These are phyloP conservation scores for Paramormyrops hopkinsi DNA, from an alignment of 2,797 vertebrate genomes.

Conservation along the genomic window DNA sequence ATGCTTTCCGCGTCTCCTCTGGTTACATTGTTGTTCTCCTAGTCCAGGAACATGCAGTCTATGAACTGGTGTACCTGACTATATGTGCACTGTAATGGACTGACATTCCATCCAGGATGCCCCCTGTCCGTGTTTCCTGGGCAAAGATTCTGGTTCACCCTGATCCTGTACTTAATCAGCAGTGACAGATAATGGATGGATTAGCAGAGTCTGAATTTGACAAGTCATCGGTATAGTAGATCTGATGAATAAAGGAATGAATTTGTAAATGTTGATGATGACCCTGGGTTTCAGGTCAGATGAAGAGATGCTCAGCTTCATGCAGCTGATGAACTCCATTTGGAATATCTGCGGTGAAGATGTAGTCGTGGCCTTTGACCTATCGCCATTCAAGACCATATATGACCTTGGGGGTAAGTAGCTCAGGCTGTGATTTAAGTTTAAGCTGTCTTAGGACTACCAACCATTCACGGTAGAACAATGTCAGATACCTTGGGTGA, in stretches of 20 bases:
- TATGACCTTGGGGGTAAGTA: constrained; percentile 49
- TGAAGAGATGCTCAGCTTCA: constrained; percentile 53
- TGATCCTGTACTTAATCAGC: neutral
- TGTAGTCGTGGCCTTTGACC: constrained; percentile 8
- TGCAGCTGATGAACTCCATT: constrained; percentile 49
- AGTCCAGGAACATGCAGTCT: neutral
- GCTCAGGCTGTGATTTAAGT: neutral
- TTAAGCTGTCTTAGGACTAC: neutral
- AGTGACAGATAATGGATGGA: neutral
- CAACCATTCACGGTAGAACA: neutral
- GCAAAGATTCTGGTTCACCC: neutral
- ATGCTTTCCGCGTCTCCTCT: neutral
- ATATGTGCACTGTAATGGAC: neutral
- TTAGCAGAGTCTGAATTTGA: neutral
- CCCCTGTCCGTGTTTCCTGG: neutral
- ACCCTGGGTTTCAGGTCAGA: constrained; percentile 49
- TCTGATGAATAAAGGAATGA: neutral
- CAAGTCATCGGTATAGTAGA: neutral
- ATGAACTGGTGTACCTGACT: neutral
- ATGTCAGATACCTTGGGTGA: neutral
- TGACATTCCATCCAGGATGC: neutral
- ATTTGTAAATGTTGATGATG: neutral
- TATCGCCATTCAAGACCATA: constrained; percentile 28
- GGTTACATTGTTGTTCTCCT: neutral
- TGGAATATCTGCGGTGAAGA: constrained; percentile 51